Base-by-base conservation (phyloP, 2,888 invertebrate genomes). In the Teleiodes luculella region DNA sequence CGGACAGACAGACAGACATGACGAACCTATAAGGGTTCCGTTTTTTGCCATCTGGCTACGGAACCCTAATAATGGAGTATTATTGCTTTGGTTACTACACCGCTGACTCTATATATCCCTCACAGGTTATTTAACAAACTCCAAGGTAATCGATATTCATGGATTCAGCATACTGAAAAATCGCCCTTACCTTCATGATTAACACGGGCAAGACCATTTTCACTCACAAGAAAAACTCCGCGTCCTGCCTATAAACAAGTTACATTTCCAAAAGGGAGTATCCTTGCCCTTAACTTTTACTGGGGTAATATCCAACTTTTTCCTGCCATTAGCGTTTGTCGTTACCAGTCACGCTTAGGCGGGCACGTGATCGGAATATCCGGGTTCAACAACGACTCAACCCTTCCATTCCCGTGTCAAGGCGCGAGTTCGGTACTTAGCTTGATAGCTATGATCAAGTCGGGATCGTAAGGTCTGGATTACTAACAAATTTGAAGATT, bases 271-370 rank as follows among this genome's bases (percentile, higher is more conserved):
- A 31, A 46, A 43, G 14, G 28, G 30, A 46, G 28, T 4, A 16
- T 46, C 30, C 10, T 8, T 24, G 7, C 10, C 39, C 41, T 50
- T 50, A 45, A 43, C 49, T 43, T 55, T 53, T 51, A 51, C 45
- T 36, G 18, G 31, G 36, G 52, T 41, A 48, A 48, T 52, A 52
- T 48, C 48, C 41, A 24, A 56, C 28, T 56, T 52, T 56, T 55
- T 52, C 39, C 55, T 14, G 14, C 55, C 52, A 56, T 56, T 56
- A 56, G 45, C 52, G 55, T 13, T 31, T 56, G 52, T 56, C 55
- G 49, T 52, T 52, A 56, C 55, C 35, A 47, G 52, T 48, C 55
- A 52, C 47, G 55, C 55, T 52, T 52, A 51, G 43, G 30, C 30
- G 24, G 31, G 33, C 13, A 52, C 55, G 55, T 56, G 55, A 36